A percentile compares a stretch with the other conserved stretches of the same genome.
These are phyloP conservation scores for Theonella swinhoei DNA, from an alignment of 37 sponge, comb jelly and placozoan genomes.

Conservation along the genomic window DNA sequence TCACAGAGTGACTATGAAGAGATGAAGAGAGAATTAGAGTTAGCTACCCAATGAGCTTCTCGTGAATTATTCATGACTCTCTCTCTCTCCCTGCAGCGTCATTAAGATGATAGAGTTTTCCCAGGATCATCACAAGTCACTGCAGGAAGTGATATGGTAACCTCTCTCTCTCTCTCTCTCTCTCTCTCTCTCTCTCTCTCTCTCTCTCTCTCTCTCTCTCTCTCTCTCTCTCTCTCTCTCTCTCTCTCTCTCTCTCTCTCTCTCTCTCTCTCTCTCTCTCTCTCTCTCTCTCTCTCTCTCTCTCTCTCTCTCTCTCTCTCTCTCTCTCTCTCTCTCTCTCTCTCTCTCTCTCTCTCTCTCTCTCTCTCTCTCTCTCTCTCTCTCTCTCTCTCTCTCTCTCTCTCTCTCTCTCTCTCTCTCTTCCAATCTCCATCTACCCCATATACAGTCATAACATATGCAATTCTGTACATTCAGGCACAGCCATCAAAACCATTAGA, in stretches of 20 bases:
- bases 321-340: constrained; percentile 33
- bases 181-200: constrained; percentile 15
- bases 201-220: not conserved
- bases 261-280: constrained; percentile 14
- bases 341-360: constrained; percentile 49
- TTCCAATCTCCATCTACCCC: constrained; percentile 5
- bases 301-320: constrained; percentile 32
- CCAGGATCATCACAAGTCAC: not conserved
- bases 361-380: constrained; percentile 53
- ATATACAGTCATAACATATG: not conserved
- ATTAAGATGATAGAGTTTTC: constrained; percentile 72
- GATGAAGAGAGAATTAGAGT: constrained; percentile 89
- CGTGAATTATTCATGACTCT: not conserved
- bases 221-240: constrained; percentile 40
- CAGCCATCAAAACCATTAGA: constrained; percentile 71
- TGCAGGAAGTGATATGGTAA: not conserved
- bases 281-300: constrained; percentile 28
- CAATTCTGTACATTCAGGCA: not conserved
- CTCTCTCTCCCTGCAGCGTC: constrained; percentile 21
- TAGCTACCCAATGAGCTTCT: not conserved
- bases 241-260: constrained; percentile 53
- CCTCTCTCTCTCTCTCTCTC: not conserved
- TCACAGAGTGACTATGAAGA: constrained; percentile 89
- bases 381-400: constrained; percentile 23
- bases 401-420: constrained; percentile 11